A percentile compares a stretch with the other conserved stretches of the same genome.
Evolutionary conservation across 2,888 invertebrate genomes (phyloP).

Genomic region (Thymelicus acteon): DNA sequence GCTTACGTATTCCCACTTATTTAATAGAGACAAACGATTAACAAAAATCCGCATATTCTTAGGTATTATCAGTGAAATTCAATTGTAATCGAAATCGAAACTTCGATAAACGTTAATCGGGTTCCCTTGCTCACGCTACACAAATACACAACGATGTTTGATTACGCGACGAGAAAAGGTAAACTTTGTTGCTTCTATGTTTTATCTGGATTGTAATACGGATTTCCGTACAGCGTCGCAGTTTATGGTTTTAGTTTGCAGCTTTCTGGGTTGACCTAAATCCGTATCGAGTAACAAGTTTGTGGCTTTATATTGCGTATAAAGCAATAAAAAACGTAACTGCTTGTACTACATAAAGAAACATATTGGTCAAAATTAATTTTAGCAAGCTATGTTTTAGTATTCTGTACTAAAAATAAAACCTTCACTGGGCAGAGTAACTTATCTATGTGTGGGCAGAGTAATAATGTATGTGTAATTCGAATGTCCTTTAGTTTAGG

Average conservation of each 20-base stretch:
- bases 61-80: not conserved
- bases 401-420: too few species aligned
- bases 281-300: constrained; percentile 5
- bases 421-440: too few species aligned
- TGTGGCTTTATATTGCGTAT: not conserved
- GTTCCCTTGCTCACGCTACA: not conserved
- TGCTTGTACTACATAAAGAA: too few species aligned
- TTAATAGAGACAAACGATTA: too few species aligned
- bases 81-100: not conserved
- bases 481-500: too few species aligned
- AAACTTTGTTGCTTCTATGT: constrained; percentile 20
- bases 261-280: not conserved
- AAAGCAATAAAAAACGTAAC: not conserved
- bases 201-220: constrained; percentile 11
- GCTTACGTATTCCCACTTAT: too few species aligned
- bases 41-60: too few species aligned
- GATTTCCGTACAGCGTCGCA: not conserved
- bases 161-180: constrained; percentile 2
- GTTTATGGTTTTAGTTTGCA: constrained; percentile 1
- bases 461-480: too few species aligned
- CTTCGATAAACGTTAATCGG: not conserved
- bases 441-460: too few species aligned
- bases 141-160: constrained; percentile 2
- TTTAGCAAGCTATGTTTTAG: too few species aligned
- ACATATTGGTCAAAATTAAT: too few species aligned